These are phyloP conservation scores for Chrysolina haemoptera DNA, from an alignment of 2,888 invertebrate species.

Conservation along the genomic window DNA sequence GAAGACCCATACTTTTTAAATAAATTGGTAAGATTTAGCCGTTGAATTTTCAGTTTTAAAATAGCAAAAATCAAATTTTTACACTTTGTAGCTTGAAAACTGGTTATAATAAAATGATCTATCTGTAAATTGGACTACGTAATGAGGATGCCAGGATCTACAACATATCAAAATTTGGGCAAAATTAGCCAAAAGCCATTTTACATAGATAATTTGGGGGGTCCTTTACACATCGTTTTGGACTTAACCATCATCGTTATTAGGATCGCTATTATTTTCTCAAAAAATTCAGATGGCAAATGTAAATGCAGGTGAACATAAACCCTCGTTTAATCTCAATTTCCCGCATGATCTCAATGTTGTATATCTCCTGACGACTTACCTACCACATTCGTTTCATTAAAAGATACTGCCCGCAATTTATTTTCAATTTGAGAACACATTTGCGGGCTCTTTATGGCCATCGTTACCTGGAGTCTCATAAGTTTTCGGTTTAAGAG, in stretches of 20 bases:
- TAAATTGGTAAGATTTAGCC: too few relatives aligned
- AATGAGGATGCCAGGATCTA: too few relatives aligned
- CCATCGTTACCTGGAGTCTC: slow-evolving; percentile 8
- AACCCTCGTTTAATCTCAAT: slow-evolving; percentile 21
- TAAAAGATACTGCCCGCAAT: slow-evolving; percentile 25
- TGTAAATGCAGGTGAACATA: slow-evolving; percentile 27
- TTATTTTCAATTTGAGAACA: slow-evolving; percentile 26
- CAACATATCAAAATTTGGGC: too few relatives aligned
- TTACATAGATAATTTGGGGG: too few relatives aligned
- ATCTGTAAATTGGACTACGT: too few relatives aligned
- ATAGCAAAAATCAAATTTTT: too few relatives aligned
- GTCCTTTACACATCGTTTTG: too few relatives aligned
- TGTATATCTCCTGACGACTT: background rate
- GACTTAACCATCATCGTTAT: background rate
- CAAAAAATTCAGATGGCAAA: background rate
- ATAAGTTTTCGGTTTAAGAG: slow-evolving; percentile 12
- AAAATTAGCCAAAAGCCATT: too few relatives aligned
- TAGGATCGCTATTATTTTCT: background rate
- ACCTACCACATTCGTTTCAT: slow-evolving; percentile 24
- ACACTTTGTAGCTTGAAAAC: too few relatives aligned
- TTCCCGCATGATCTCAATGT: slow-evolving; percentile 22
- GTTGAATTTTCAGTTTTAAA: too few relatives aligned
- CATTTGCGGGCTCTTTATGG: slow-evolving; percentile 25
- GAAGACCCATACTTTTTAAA: too few relatives aligned
- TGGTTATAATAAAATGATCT: too few relatives aligned